These are phyloP conservation scores for Agelastica alni DNA, from an alignment of 2,888 invertebrate species.

Conservation along the genomic window DNA sequence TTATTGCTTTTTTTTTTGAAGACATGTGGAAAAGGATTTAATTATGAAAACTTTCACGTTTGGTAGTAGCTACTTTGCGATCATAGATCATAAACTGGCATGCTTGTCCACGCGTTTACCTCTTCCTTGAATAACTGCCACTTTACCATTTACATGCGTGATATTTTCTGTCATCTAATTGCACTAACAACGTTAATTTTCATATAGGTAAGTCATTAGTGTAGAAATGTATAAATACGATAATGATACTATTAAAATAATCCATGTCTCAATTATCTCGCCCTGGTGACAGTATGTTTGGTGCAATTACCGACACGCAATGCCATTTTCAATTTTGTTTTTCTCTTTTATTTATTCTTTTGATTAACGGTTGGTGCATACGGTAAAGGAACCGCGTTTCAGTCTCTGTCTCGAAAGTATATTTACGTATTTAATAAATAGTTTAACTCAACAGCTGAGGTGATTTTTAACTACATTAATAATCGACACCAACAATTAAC, in stretches of 20 bases:
- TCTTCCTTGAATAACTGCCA: constrained; percentile 5
- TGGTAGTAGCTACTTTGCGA: too few species aligned
- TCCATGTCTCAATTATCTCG: constrained; percentile 35
- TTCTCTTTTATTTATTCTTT: constrained; percentile 21
- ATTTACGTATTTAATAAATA: too few species aligned
- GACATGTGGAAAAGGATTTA: too few species aligned
- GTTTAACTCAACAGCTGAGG: too few species aligned
- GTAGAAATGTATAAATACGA: constrained; percentile 24
- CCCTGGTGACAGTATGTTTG: constrained; percentile 40
- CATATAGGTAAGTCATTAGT: constrained; percentile 30
- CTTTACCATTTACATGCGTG: constrained; percentile 17
- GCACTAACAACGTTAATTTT: constrained; percentile 19
- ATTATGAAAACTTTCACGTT: too few species aligned
- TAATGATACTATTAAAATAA: constrained; percentile 35
- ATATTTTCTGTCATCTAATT: constrained; percentile 16
- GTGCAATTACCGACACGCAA: constrained; percentile 41
- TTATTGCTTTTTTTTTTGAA: too few species aligned
- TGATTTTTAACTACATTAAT: too few species aligned
- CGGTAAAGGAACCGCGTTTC: neutral
- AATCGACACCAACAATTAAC: too few species aligned
- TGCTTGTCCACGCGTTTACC: constrained; percentile 5
- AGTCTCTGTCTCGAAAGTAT: too few species aligned
- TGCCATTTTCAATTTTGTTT: constrained; percentile 30
- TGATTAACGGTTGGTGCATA: constrained; percentile 8
- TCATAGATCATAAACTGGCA: neutral